Percentiles rank a stretch among this genome's conserved stretches.
phyloP scores from a whole-genome alignment of 2,113 vertebrate genomes.

The Brachirus orientalis region DNA sequence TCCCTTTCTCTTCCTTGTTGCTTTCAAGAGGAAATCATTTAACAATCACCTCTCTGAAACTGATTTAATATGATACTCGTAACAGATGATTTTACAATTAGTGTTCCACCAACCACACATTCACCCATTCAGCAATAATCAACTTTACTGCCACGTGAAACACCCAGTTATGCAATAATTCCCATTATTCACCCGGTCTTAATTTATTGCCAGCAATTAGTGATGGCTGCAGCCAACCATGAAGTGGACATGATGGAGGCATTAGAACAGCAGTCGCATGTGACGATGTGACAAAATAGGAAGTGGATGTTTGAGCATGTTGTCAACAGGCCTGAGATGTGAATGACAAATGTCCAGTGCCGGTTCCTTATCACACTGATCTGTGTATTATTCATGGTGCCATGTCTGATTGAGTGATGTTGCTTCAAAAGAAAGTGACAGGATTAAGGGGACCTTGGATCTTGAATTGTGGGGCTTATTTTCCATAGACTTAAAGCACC shows the following conservation, averaged over 20 bases:
- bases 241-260: slow-evolving; percentile 73
- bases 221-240: slow-evolving; percentile 69
- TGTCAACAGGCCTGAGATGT: slow-evolving; percentile 65
- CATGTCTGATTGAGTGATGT: slow-evolving; percentile 53
- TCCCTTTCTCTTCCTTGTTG: background rate
- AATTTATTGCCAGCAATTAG: slow-evolving; percentile 53
- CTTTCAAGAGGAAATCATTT: background rate
- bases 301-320: slow-evolving; percentile 62
- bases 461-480: background rate
- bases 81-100: background rate
- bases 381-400: slow-evolving; percentile 53
- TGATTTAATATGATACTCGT: background rate
- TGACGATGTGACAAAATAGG: slow-evolving; percentile 35
- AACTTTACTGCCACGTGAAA: slow-evolving; percentile 41
- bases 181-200: slow-evolving; percentile 67
- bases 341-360: slow-evolving; percentile 70
- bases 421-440: slow-evolving; percentile 13
- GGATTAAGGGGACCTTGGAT: slow-evolving; percentile 46
- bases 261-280: slow-evolving; percentile 61
- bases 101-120: background rate
- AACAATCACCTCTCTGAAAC: background rate
- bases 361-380: slow-evolving; percentile 57
- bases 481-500: slow-evolving; percentile 11
- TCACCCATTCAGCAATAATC: slow-evolving; percentile 14
- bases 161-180: slow-evolving; percentile 65